A percentile compares a stretch with the other conserved stretches of the same genome.
Evolutionary conservation across 2,113 vertebrate species (phyloP).

Genomic region (Machaerirhynchus nigripectus): DNA sequence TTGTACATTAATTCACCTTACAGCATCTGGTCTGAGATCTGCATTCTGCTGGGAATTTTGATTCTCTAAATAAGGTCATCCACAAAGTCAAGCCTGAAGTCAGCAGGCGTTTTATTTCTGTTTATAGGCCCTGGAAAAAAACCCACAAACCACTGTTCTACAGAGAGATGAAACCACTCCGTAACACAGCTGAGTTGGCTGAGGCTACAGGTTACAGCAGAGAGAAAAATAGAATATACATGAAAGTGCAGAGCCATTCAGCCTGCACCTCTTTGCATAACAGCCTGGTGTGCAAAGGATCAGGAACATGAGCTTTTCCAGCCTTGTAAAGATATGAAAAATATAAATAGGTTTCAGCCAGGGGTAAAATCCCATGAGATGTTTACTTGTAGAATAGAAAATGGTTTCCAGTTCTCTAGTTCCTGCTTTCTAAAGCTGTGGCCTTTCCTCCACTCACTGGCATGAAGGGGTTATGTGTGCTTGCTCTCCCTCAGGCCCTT

Average conservation of each 20-base stretch:
- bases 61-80: not conserved
- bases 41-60: not conserved
- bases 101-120: slow-evolving; percentile 6
- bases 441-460: not conserved
- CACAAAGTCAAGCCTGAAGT: not conserved
- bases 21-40: not conserved
- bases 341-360: not conserved
- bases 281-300: not conserved
- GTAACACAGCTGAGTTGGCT: not conserved
- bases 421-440: not conserved
- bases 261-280: not conserved
- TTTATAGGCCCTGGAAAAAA: not conserved
- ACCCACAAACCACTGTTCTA: not conserved
- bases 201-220: not conserved
- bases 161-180: not conserved
- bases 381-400: not conserved
- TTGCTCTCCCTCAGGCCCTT: not conserved
- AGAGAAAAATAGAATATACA: not conserved
- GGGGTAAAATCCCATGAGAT: not conserved
- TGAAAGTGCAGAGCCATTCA: not conserved
- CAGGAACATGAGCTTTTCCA: not conserved
- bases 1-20: not conserved
- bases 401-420: not conserved
- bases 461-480: rapidly evolving
- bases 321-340: not conserved